Conservation (phyloP, 2,888 invertebrate genomes). For the Pachycephus smyrnensis region DNA sequence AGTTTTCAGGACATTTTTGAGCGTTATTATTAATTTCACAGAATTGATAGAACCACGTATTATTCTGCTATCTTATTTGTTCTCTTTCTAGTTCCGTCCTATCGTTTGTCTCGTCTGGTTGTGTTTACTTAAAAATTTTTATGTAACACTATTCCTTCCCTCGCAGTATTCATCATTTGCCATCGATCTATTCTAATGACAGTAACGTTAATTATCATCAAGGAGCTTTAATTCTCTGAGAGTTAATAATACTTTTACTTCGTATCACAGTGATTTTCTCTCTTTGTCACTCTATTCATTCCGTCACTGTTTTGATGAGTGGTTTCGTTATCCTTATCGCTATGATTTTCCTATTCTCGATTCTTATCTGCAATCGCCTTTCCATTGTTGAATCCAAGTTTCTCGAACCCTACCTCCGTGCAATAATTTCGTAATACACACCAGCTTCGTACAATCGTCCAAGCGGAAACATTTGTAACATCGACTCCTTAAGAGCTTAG, state of each 20-base stretch:
- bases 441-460: background rate
- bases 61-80: background rate
- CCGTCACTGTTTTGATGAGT: background rate
- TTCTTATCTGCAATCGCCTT: background rate
- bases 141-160: background rate
- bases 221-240: background rate
- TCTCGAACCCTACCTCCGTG: background rate
- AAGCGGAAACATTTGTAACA: background rate
- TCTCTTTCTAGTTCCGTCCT: background rate
- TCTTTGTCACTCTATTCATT: background rate
- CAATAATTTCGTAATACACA: background rate
- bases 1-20: background rate
- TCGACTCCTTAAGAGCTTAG: background rate
- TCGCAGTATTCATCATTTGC: background rate
- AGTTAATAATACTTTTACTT: background rate
- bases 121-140: background rate
- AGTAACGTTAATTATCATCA: background rate
- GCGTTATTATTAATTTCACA: background rate
- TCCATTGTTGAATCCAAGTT: background rate
- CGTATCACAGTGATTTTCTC: background rate
- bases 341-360: background rate
- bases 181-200: background rate
- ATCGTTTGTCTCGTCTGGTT: background rate
- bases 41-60: background rate
- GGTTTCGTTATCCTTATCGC: background rate